Percentiles rank a stretch among this genome's conserved stretches.
These are phyloP conservation scores for Brachionus rotundiformis DNA, from an alignment of 1,140 invertebrate species.

Conservation along the genomic window DNA sequence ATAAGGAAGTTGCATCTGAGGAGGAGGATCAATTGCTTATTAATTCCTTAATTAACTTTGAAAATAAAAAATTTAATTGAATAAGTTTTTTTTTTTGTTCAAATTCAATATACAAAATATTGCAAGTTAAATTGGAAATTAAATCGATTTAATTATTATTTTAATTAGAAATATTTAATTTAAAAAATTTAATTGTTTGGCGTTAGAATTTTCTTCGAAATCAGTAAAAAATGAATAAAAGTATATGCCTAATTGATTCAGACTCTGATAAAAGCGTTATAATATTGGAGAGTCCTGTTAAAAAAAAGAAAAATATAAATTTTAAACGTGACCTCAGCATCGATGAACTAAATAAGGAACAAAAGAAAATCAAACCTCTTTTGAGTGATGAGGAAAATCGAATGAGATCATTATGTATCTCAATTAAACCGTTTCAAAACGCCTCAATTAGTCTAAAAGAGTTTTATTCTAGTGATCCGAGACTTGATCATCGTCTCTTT, in stretches of 20 bases:
- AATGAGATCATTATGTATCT: background rate
- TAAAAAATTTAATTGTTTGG: no score
- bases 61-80: background rate
- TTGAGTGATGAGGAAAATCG: no score
- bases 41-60: background rate
- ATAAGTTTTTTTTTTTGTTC: background rate
- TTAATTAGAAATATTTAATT: no score
- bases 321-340: background rate
- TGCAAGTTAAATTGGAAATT: background rate
- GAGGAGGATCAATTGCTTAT: background rate
- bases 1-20: background rate
- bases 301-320: background rate
- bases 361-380: background rate
- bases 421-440: background rate
- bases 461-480: background rate
- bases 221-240: background rate
- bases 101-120: background rate
- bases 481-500: background rate
- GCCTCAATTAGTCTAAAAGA: background rate
- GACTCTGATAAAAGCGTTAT: background rate
- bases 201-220: background rate
- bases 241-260: background rate
- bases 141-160: no score
- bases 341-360: background rate
- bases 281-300: background rate